Evolutionary conservation across 1,140 invertebrate species (phyloP).

Genomic region (Cylas formicarius): DNA sequence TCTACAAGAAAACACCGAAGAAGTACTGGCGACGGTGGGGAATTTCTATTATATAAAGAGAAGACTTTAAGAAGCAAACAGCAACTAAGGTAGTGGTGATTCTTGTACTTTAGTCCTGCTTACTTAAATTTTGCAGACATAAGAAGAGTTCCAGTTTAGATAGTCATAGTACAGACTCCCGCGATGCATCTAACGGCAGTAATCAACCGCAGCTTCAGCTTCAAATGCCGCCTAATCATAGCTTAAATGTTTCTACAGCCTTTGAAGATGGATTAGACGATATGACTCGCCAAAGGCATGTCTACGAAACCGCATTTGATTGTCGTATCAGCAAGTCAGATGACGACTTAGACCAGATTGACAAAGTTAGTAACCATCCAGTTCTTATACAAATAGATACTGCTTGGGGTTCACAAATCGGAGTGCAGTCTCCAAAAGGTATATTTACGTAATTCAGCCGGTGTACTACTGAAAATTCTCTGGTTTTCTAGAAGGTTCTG

Average conservation of each 20-base stretch:
- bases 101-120: not conserved
- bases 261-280: constrained; percentile 40
- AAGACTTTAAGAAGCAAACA: constrained; percentile 21
- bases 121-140: constrained; percentile 11
- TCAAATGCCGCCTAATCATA: not conserved
- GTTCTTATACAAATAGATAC: constrained; percentile 53
- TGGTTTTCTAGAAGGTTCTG: constrained; percentile 8
- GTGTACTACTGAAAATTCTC: too few relatives aligned
- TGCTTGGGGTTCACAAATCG: too few relatives aligned
- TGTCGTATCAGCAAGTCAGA: constrained; percentile 75
- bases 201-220: not conserved
- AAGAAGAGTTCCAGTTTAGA: constrained; percentile 17
- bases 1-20: constrained; percentile 40
- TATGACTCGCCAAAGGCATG: constrained; percentile 64
- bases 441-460: too few relatives aligned
- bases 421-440: too few relatives aligned
- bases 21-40: constrained; percentile 17
- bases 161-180: constrained; percentile 18
- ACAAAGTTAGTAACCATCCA: constrained; percentile 72
- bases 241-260: constrained; percentile 9
- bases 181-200: constrained; percentile 17
- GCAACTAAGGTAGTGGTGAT: constrained; percentile 27
- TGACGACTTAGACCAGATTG: constrained; percentile 73
- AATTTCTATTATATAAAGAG: constrained; percentile 16
- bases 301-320: constrained; percentile 85